Conservation (phyloP, 2,797 vertebrate species). For the Taenioides sp. region DNA sequence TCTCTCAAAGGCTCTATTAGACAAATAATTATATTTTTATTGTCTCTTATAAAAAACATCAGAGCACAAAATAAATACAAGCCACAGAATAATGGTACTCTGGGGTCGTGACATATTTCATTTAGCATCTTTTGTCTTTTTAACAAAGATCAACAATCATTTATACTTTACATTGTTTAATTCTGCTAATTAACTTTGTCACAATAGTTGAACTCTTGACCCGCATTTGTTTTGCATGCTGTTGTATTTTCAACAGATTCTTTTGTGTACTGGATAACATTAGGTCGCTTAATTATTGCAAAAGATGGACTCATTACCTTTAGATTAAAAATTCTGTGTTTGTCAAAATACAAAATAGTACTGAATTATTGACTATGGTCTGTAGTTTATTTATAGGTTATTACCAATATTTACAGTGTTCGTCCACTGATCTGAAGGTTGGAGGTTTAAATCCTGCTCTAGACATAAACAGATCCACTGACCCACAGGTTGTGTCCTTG, state of each 20-base stretch:
- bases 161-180: not conserved
- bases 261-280: not conserved
- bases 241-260: not conserved
- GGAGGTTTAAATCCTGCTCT: no score
- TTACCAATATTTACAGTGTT: no score
- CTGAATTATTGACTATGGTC: not conserved
- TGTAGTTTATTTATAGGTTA: no score
- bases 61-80: not conserved
- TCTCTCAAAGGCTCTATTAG: not conserved
- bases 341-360: not conserved
- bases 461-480: no score
- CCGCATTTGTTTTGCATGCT: not conserved
- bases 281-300: not conserved
- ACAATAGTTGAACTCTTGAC: not conserved
- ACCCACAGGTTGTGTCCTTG: not conserved
- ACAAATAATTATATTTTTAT: not conserved
- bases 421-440: no score
- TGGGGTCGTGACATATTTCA: not conserved
- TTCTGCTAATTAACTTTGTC: slow-evolving; percentile 5
- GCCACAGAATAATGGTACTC: not conserved
- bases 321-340: not conserved
- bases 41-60: not conserved
- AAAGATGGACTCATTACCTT: not conserved
- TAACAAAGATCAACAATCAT: not conserved
- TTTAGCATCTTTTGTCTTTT: not conserved